Evolutionary conservation across 2,113 vertebrate species (phyloP), one percentile per base, ranked within the genome.

Genomic region (Trogon surrucura): DNA sequence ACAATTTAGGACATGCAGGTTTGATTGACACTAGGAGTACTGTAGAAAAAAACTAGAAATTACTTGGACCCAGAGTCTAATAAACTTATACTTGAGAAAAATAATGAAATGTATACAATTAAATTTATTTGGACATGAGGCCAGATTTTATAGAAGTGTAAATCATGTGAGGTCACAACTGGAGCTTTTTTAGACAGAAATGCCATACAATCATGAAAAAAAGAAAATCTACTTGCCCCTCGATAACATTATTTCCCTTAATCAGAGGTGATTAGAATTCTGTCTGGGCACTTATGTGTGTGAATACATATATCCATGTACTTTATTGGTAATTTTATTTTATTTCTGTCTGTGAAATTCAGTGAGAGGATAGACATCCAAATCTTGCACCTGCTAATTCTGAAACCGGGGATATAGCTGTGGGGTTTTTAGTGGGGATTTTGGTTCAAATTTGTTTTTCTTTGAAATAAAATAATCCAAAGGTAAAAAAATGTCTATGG

Each of bases 381-480:
- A 16, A 41, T 74, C 23, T 57, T 67, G 48, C 38, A 69, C 23
- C 48, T 62, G 29, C 12, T 90, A 50, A 69, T 81, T 85, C 44
- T 60, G 41, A 41, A 41, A 47, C 8, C 29, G 27, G 60, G 29
- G 56, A 5, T 69, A 32, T 9, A 67, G 30, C 18, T 74, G 14
- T 2, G 64, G 14, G 3, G 0, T 27, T 90, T 73, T 88, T 9
- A 36, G n/a, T 34, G 1, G 3, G 17, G 21, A 48, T 54, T 91
- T 77, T 80, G n/a, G 32, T 60, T 53, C 14, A 83, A 50, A 70
- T 70, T 82, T 26, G 4, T 15, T 82, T 79, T 89, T 73, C 22
- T 90, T 93, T 82, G 47, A 62, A 92, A 80, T 34, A 60, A 77
- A 53, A n/a, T 66, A 90, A 94, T 45, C 45, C 58, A 69, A 89